Evolutionary conservation across 37 sponge, comb jelly and placozoan genomes (phyloP), one percentile per base, ranked within the genome.

Genomic region (Eunapius fragilis): DNA sequence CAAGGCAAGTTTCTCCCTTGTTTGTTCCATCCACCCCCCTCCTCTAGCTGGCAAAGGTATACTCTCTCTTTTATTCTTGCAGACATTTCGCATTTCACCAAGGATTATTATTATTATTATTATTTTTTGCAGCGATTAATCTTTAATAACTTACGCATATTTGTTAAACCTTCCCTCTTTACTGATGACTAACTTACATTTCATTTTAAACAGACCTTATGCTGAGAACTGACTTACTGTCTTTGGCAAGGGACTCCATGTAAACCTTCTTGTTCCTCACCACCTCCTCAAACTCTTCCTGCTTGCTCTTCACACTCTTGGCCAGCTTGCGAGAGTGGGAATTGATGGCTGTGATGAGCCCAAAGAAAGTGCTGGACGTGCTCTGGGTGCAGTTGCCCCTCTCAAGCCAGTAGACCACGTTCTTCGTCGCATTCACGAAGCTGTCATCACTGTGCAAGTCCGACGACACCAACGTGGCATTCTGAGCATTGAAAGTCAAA

Each of bases 331-430:
- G 82, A 28, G 82, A 49, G 30, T 71, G 74, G 3, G 72, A 31
- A 37, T 86, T 78, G 82, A 85, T 72, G 30, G 76, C 31, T 77
- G 81, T 94, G 31, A 94, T 27, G 31, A 94, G 86, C 2, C 86
- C 84, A 75, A 86, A 94, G 80, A 94, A 91, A 25, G 76, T 84
- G 41, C 73, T 76, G 17, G 91, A 28, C 12, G 86, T 80, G 19
- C 32, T 68, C 17, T 75, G 41, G 37, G 58, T 80, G 71, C 88
- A 85, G 67, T 83, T 26, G 0, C 91, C 91, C 72, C 70, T 71
- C 37, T 88, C 89, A 25, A 94, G 28, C 95, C 95, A 94, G 25
- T n/a, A 11, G 27, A 80, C 83, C 37, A 91, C 74, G 32, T 91
- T 91, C 38, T 80, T 85, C 17, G 83, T 76, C 2, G 91, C 91